Base-by-base conservation (phyloP, 2,888 invertebrate genomes). In the Stenurella melanura region DNA sequence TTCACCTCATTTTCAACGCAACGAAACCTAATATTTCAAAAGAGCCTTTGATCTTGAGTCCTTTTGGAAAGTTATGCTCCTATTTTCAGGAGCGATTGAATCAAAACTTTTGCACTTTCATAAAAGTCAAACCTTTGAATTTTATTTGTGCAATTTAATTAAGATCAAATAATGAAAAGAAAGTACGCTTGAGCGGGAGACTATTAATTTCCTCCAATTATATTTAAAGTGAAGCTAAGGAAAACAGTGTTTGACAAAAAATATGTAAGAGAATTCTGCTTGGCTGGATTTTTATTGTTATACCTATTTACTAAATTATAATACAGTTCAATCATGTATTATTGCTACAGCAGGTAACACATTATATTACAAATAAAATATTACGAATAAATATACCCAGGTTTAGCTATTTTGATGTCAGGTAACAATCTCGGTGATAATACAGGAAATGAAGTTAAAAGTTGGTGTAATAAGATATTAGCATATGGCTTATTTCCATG, bases 131-230 rank as follows among this genome's bases (percentile, higher is more conserved):
- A 69, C 63, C 38, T 64, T 70, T 70, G 30, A 63, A 61, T 63
- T 68, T 61, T 68, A 74, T 69, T 73, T 70, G 54, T 42, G 70
- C 64, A 64, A 64, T 75, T 75, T 64, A 70, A 70, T 75, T 70
- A 75, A 74, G 70, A 68, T 12, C 61, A 54, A 63, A 69, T 56
- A 42, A 42, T 64, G 38, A 64, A 64, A 64, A 21, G 38, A 64
- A 42, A 21, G 64, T 50, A 63, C 61, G 17, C 64, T 21, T 21
- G 12, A 64, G 42, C 15, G 42, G 21, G 38, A 64, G 64, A 64
- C 64, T 64, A 64, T 50, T 64, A 64, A 64, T 64, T 64, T 64
- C 64, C 42, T 64, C 19, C 64, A 64, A 64, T 64, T 64, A 64
- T 64, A 64, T 64, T 64, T 64, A 42, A 64, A 64, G 50, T 42